Conservation (phyloP, 2,113 vertebrate species). For the Xiphophorus hellerii region DNA sequence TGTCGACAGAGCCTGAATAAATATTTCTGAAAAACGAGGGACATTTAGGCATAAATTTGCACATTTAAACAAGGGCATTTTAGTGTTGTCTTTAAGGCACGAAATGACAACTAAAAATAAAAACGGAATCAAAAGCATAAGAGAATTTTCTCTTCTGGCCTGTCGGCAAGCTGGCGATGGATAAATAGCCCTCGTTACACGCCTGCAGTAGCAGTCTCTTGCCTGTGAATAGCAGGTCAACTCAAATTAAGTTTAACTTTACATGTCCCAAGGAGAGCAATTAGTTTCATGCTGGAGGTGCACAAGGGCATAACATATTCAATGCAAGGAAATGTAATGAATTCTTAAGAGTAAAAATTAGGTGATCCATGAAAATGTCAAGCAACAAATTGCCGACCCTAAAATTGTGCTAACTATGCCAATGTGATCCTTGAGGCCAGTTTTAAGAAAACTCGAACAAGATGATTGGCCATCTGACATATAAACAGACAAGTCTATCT, state of each 20-base stretch:
- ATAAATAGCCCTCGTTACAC: slow-evolving; percentile 41
- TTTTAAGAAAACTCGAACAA: slow-evolving; percentile 20
- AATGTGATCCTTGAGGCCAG: slow-evolving; percentile 29
- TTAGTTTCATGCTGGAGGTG: slow-evolving; percentile 67
- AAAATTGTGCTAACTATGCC: slow-evolving; percentile 28
- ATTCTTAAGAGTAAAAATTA: slow-evolving; percentile 64
- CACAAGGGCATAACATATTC: slow-evolving; percentile 59
- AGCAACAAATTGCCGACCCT: slow-evolving; percentile 26
- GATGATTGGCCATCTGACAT: background rate
- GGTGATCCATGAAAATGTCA: slow-evolving; percentile 65
- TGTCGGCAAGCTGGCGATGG: slow-evolving; percentile 43
- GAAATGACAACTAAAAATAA: slow-evolving; percentile 62
- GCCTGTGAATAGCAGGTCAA: slow-evolving; percentile 65
- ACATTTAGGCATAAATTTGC: slow-evolving; percentile 29
- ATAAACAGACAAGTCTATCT: slow-evolving; percentile 8
- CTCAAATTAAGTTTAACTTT: slow-evolving; percentile 71
- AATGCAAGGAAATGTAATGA: slow-evolving; percentile 51
- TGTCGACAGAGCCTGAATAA: slow-evolving; percentile 32
- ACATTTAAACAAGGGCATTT: slow-evolving; percentile 34
- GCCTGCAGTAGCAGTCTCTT: slow-evolving; percentile 49
- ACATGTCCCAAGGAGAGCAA: slow-evolving; percentile 78
- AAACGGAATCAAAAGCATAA: slow-evolving; percentile 27
- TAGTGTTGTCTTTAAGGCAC: slow-evolving; percentile 31
- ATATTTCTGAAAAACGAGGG: slow-evolving; percentile 17
- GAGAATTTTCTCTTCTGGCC: slow-evolving; percentile 37